phyloP scores from a whole-genome alignment of 1,140 invertebrate genomes.

The Drosophila dunni region DNA sequence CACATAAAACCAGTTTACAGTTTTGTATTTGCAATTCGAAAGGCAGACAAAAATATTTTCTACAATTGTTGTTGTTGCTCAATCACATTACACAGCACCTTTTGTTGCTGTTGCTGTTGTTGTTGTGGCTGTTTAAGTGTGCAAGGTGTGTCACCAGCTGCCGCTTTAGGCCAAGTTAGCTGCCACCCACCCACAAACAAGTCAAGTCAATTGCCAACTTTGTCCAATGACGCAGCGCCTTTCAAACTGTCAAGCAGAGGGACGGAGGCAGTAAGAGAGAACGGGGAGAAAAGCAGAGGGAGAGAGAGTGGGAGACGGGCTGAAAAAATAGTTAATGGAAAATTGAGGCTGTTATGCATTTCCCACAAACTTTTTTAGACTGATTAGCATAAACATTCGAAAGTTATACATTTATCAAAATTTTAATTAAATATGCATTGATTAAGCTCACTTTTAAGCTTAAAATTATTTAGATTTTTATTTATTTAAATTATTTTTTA shows the following conservation, averaged over 20 bases:
- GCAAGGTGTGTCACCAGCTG: slow-evolving; percentile 69
- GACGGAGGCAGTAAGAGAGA: background rate
- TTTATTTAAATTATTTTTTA: too few relatives aligned
- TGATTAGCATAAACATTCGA: too few relatives aligned
- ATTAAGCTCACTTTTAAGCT: too few relatives aligned
- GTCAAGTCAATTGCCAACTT: slow-evolving; percentile 32
- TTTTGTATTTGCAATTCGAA: slow-evolving; percentile 65
- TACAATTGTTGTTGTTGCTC: slow-evolving; percentile 36
- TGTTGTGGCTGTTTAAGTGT: slow-evolving; percentile 46
- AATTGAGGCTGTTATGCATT: background rate
- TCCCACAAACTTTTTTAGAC: too few relatives aligned
- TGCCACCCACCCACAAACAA: slow-evolving; percentile 35
- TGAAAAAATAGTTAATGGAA: background rate
- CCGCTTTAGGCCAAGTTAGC: slow-evolving; percentile 38
- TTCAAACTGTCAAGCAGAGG: slow-evolving; percentile 3
- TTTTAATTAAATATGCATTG: too few relatives aligned
- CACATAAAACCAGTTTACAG: slow-evolving; percentile 56
- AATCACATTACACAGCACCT: slow-evolving; percentile 13
- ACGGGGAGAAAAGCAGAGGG: background rate
- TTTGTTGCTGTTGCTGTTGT: slow-evolving; percentile 17
- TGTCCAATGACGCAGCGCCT: slow-evolving; percentile 21
- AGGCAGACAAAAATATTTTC: slow-evolving; percentile 54
- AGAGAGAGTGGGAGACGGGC: background rate
- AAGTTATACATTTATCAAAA: too few relatives aligned
- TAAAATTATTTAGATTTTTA: too few relatives aligned